A percentile compares a stretch with the other conserved stretches of the same genome.
Conservation (phyloP, 2,113 vertebrate genomes). For the Pipra filicauda region DNA sequence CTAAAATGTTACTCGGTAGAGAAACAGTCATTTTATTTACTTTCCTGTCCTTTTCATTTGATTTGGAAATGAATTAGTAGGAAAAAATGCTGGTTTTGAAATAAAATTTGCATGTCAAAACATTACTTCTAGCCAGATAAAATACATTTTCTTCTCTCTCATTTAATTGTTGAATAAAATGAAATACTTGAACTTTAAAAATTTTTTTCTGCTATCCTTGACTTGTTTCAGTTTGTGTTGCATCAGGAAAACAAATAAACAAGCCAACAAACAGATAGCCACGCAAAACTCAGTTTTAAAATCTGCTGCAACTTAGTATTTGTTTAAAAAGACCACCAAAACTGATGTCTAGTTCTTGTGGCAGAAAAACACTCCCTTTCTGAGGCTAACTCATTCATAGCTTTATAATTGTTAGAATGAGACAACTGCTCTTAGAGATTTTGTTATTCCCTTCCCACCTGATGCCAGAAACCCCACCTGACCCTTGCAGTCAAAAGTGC, state of each 20-base stretch:
- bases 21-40: neutral
- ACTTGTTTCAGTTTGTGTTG: neutral
- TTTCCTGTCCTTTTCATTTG: neutral
- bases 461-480: slow-evolving; percentile 39
- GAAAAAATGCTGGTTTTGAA: neutral
- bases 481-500: neutral
- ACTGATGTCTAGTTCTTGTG: neutral
- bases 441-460: slow-evolving; percentile 8
- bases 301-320: neutral
- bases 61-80: slow-evolving; percentile 18
- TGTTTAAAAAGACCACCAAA: neutral
- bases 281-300: neutral
- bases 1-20: neutral
- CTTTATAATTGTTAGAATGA: slow-evolving; percentile 14
- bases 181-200: neutral
- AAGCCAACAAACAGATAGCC: neutral
- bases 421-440: slow-evolving; percentile 16
- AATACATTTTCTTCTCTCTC: neutral
- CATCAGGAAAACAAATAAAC: neutral
- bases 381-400: neutral
- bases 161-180: neutral
- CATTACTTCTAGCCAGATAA: slow-evolving; percentile 17
- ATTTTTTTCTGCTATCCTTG: neutral
- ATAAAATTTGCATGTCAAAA: slow-evolving; percentile 56
- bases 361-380: neutral